Evolutionary conservation across 2,888 invertebrate genomes (phyloP).

Genomic region (Disparrhopalites patrizii): DNA sequence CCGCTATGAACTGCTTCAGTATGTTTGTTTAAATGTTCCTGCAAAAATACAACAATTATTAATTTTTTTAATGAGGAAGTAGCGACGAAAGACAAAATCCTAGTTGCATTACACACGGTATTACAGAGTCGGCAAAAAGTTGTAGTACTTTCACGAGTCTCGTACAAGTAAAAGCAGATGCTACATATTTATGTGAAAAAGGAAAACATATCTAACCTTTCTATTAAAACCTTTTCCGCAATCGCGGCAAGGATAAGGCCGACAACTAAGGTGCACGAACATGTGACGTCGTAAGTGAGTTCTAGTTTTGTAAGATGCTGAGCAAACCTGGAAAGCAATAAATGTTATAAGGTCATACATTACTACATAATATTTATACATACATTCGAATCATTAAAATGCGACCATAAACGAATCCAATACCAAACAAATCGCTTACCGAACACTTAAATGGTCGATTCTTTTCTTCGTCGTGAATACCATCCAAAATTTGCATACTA

Average conservation of each 20-base stretch:
- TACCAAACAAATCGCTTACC: conserved; percentile 3
- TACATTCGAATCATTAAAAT: not conserved
- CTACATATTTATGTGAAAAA: not conserved
- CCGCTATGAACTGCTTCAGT: conserved; percentile 42
- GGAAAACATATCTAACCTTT: conserved; percentile 20
- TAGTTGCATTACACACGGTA: no score
- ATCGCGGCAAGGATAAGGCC: conserved; percentile 40
- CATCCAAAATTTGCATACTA: conserved; percentile 18
- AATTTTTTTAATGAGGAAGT: not conserved
- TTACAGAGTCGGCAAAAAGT: no score
- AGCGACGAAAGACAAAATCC: no score
- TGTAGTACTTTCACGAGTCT: no score
- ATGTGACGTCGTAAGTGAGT: conserved; percentile 45
- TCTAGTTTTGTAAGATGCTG: conserved; percentile 42
- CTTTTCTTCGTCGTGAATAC: conserved; percentile 13
- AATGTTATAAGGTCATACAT: not conserved
- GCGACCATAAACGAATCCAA: not conserved
- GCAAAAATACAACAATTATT: not conserved
- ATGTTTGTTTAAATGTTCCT: conserved; percentile 45
- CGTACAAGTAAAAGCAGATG: no score
- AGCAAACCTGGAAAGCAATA: conserved; percentile 31
- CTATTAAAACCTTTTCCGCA: conserved; percentile 46
- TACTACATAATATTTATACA: not conserved
- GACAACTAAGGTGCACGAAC: conserved; percentile 38
- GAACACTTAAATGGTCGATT: conserved; percentile 19